These are phyloP conservation scores for Neolamprologus ventralis DNA, from an alignment of 2,113 vertebrate genomes.

Conservation along the genomic window DNA sequence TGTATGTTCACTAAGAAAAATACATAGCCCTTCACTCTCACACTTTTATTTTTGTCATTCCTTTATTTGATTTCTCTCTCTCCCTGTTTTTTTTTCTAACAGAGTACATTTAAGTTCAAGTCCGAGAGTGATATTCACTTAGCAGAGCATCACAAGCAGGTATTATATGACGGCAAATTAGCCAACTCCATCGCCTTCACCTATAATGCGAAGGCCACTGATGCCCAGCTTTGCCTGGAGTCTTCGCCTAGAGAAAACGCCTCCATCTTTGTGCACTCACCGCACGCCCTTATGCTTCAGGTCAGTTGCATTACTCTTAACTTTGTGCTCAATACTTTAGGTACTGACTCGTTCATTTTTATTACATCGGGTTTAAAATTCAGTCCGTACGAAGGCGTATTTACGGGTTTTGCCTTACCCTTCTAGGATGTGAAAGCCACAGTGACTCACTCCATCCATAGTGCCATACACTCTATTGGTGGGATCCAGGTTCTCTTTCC, in stretches of 20 bases:
- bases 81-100: background rate
- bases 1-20: background rate
- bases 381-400: background rate
- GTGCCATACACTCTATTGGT: slow-evolving; percentile 93
- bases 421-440: slow-evolving; percentile 92
- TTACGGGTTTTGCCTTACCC: background rate
- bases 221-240: slow-evolving; percentile 94
- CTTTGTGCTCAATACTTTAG: background rate
- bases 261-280: slow-evolving; percentile 97
- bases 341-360: background rate
- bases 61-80: background rate
- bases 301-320: slow-evolving; percentile 53
- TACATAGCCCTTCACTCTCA: background rate
- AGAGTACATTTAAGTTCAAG: slow-evolving; percentile 98
- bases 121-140: slow-evolving; percentile 96
- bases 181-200: slow-evolving; percentile 91
- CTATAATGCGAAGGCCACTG: slow-evolving; percentile 94
- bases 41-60: background rate
- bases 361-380: background rate
- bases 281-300: slow-evolving; percentile 97
- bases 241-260: slow-evolving; percentile 94
- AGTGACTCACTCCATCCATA: slow-evolving; percentile 95
- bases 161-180: slow-evolving; percentile 90
- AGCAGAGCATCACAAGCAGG: slow-evolving; percentile 95
- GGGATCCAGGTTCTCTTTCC: slow-evolving; percentile 97